A percentile compares a stretch with the other conserved stretches of the same genome.
Conservation (phyloP, 2,797 vertebrate genomes). For the Borostomias antarcticus region DNA sequence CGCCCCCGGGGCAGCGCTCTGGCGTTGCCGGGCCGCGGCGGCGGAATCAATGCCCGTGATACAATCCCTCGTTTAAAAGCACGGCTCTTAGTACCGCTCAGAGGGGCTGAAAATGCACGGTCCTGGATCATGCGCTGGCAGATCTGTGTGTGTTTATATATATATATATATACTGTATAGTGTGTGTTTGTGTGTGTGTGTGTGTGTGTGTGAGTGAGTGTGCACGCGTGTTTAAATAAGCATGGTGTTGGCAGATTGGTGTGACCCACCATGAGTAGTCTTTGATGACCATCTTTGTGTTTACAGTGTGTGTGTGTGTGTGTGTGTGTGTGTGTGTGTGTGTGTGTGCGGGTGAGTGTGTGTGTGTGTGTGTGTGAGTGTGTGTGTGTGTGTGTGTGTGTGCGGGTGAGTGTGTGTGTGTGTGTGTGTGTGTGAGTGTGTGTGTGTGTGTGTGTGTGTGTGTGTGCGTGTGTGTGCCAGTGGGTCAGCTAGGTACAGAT, state of each 20-base stretch:
- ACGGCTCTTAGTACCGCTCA: constrained; percentile 37
- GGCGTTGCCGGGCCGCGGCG: constrained; percentile 42
- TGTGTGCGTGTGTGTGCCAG: neutral
- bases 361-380: constrained; percentile 23
- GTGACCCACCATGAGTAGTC: neutral
- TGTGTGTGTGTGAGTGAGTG: neutral
- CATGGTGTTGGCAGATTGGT: neutral
- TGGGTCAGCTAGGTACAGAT: no score
- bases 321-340: constrained; percentile 56
- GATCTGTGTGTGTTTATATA: constrained; percentile 34
- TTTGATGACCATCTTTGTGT: no score
- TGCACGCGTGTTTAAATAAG: neutral
- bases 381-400: constrained; percentile 24
- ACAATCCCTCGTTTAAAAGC: constrained; percentile 62
- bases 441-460: constrained; percentile 13
- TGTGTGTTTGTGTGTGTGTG: neutral
- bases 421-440: constrained; percentile 68
- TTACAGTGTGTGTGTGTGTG: constrained; percentile 31
- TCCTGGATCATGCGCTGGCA: constrained; percentile 7
- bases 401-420: no score
- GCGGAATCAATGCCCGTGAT: constrained; percentile 53
- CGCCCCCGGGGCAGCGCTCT: constrained; percentile 66
- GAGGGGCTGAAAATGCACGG: constrained; percentile 34
- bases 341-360: constrained; percentile 28
- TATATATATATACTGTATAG: no score